phyloP scores from a whole-genome alignment of 2,113 vertebrate species.

The cattle (Bos taurus) region ARS-UCD2.0 NC_037345.1:46357501-46358000 shows the following conservation, averaged over 20 bases:
- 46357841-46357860: constrained; percentile 82
- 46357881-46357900: constrained; percentile 82
- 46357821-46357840: not conserved
- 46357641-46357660: not conserved
- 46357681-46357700: not conserved
- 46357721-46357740: not conserved
- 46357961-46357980: not conserved
- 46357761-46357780: not conserved
- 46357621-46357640: not conserved
- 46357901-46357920: constrained; percentile 80
- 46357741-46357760: not conserved
- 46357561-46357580: not conserved
- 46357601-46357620: not conserved
- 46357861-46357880: constrained; percentile 92
- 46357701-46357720: not conserved
- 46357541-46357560: not conserved
- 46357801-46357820: not conserved
- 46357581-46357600: not conserved
- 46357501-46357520: not conserved
- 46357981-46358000: not conserved
- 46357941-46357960: constrained; percentile 53
- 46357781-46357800: not conserved
- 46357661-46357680: not conserved
- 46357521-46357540: not conserved
- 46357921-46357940: constrained; percentile 87